Base-by-base conservation (phyloP, 1,140 invertebrate species). In the Lysiphlebus fabarum region DNA sequence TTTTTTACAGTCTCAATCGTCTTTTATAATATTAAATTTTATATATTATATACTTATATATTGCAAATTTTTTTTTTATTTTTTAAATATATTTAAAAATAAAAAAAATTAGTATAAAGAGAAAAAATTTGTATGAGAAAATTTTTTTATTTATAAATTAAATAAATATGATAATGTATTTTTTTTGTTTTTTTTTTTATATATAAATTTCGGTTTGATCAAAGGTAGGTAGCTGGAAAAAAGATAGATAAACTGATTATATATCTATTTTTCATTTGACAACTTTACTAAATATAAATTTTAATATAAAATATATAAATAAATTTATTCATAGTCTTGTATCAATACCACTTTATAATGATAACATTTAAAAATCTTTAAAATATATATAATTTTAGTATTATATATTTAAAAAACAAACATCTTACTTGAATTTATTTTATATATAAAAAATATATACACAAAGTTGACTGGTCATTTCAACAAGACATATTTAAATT, bases 351-450 rank as follows among this genome's bases (percentile, higher is more conserved):
- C 17, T 26, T n/a, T n/a, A n/a, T n/a, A n/a, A n/a, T n/a, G n/a
- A n/a, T n/a, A n/a, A n/a, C n/a, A n/a, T n/a, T n/a, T n/a, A n/a
- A n/a, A n/a, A n/a, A n/a, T n/a, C n/a, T n/a, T n/a, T n/a, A n/a
- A n/a, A n/a, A n/a, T n/a, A n/a, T n/a, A n/a, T n/a, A n/a, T n/a
- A n/a, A n/a, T n/a, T n/a, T n/a, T n/a, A n/a, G n/a, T 26, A 26
- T n/a, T n/a, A n/a, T 17, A 17, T 26, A 26, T 26, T 26, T 56
- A 61, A 45, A 55, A 64, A 64, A 55, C 55, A 33, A 42, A 11
- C 10, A 47, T 26, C 17, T 26, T 26, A 26, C 17, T 26, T 26
- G 2, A 26, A 26, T 26, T 26, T 26, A 26, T 26, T 26, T 26
- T 26, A 26, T 26, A 26, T 1, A 26, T 26, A 26, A 26, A 26